phyloP scores from a whole-genome alignment of 1,140 invertebrate genomes.

The Drosophila quadrilineata region DNA sequence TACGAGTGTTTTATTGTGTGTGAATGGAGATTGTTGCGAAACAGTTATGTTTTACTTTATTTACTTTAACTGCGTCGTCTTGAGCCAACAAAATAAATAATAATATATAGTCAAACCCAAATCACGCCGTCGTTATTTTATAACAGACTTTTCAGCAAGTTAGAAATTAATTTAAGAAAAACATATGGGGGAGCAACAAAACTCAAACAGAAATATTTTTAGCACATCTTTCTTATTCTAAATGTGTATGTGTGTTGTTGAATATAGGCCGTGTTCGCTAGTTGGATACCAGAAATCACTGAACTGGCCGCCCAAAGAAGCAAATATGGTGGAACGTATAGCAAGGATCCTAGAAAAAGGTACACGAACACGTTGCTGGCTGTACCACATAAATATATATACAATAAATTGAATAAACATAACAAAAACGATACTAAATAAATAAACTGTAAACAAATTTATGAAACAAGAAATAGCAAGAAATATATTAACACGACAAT shows the following conservation, averaged over 20 bases:
- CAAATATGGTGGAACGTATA: constrained; percentile 99
- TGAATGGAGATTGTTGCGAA: no score
- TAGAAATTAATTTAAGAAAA: no score
- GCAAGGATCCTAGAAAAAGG: constrained; percentile 98
- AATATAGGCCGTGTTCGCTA: constrained; percentile 97
- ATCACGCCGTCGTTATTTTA: no score
- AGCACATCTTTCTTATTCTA: constrained; percentile 55
- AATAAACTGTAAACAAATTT: constrained; percentile 40
- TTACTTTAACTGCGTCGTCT: no score
- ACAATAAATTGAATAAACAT: constrained; percentile 43
- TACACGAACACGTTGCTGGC: constrained; percentile 84
- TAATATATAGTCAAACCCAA: no score
- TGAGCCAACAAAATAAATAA: no score
- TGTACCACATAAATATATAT: constrained; percentile 66
- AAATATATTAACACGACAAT: constrained; percentile 59
- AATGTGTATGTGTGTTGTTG: constrained; percentile 80
- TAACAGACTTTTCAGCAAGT: no score
- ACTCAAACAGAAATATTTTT: constrained; percentile 25
- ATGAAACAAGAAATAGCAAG: constrained; percentile 60
- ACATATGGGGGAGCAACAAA: no score
- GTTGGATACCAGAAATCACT: constrained; percentile 99
- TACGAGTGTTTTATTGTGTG: constrained; percentile 10
- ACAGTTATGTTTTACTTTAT: no score
- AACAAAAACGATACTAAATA: constrained; percentile 20
- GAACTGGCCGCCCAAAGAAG: constrained; percentile 98